phyloP scores from a whole-genome alignment of 2,113 vertebrate species.

The Perca schrenkii region DNA sequence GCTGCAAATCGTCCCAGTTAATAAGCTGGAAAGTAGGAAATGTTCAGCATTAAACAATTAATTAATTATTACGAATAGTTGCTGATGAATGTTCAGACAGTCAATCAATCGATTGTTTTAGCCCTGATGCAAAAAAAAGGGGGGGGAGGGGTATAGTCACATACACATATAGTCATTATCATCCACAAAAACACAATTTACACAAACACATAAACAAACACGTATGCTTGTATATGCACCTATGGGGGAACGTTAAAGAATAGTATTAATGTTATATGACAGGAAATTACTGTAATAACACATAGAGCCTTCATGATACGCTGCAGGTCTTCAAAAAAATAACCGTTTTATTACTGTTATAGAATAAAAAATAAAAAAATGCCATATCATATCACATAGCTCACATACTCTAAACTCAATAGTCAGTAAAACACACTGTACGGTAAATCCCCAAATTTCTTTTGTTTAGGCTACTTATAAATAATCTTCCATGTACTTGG shows the following conservation, averaged over 20 bases:
- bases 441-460: constrained; percentile 26
- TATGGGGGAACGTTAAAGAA: background rate
- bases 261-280: background rate
- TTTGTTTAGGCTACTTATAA: background rate
- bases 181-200: background rate
- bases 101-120: background rate
- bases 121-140: background rate
- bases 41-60: background rate
- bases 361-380: background rate
- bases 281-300: background rate
- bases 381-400: background rate
- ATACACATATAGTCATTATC: background rate
- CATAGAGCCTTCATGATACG: background rate
- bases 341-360: background rate
- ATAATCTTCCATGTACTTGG: constrained; percentile 26
- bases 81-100: background rate
- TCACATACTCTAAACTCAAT: background rate
- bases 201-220: background rate
- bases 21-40: background rate
- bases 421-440: background rate
- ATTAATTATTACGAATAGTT: background rate
- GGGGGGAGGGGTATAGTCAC: background rate
- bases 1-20: background rate
- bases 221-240: background rate
- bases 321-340: too few relatives aligned